Conservation (phyloP, 2,113 vertebrate species). For the Cathartes aura region DNA sequence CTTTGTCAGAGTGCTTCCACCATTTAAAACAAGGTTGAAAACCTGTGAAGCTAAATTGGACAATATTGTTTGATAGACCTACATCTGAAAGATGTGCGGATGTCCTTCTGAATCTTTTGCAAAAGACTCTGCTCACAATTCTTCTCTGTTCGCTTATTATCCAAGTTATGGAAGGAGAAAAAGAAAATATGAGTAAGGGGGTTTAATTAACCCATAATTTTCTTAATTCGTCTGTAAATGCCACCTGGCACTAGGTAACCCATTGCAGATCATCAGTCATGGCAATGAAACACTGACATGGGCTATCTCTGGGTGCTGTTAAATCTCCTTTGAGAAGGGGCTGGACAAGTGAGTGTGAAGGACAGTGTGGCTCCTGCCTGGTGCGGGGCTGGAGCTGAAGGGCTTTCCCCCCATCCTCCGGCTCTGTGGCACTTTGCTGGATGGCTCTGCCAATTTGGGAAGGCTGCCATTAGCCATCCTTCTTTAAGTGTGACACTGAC, state of each 20-base stretch:
- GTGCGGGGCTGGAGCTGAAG: not conserved
- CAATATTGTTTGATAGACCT: not conserved
- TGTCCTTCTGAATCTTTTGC: not conserved
- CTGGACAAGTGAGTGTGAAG: accelerated
- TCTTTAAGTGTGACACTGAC: not conserved
- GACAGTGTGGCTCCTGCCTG: not conserved
- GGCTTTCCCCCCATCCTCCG: not conserved
- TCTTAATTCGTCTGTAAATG: not conserved
- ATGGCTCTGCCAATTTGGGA: not conserved
- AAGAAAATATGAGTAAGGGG: not conserved
- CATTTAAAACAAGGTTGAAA: not conserved
- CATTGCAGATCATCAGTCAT: not conserved
- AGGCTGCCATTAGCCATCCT: not conserved
- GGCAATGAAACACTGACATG: not conserved
- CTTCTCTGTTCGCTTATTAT: not conserved
- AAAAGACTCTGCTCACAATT: not conserved
- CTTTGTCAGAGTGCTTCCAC: not conserved
- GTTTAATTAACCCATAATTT: not conserved
- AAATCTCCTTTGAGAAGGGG: not conserved
- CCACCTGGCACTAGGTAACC: not conserved
- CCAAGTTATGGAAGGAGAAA: not conserved
- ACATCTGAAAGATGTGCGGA: not conserved
- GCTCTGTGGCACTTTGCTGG: not conserved
- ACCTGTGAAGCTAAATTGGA: not conserved
- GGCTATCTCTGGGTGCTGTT: not conserved